Evolutionary conservation across 1,140 invertebrate genomes (phyloP), one percentile per base, ranked within the genome.

Genomic region (Epicauta chinensis): DNA sequence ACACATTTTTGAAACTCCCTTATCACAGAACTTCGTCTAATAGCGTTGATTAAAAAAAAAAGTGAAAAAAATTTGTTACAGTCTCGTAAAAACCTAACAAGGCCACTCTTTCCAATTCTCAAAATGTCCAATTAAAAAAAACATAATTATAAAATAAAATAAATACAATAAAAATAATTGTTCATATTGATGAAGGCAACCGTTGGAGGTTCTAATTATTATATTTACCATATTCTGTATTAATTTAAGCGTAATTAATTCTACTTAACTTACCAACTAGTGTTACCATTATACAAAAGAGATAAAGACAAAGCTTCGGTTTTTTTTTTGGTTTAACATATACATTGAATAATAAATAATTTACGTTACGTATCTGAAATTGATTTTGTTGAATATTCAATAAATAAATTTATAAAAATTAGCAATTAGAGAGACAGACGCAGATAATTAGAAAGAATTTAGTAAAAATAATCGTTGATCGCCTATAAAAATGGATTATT

Each of bases 401-500:
- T 12, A 35, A 34, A 45, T 45, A 34, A 35, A 35, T 45, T 32
- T 6, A 13, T 9, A 12, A 44, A 31, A 16, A 34, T 34, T 17
- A 45, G 30, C 42, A 34, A 43, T 35, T 46, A 52, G 41, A 52
- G 40, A 52, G 41, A 55, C 36, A 51, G 30, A 51, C n/a, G 35
- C 17, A 45, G 16, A 37, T 37, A n/a, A n/a, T n/a, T n/a, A 52
- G 38, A 32, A 13, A 42, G 31, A 51, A 16, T n/a, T 11, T 40
- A 51, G 34, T 31, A 35, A 36, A 37, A 41, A 37, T 37, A 37
- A 16, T 44, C n/a, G 15, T 46, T 51, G 49, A 43, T 29, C 44
- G 68, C 66, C 23, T 23, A 70, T 65, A 70, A 70, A 55, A 70
- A 70, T 31, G 68, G 68, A 58, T 70, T 70, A 53, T 63, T 70